A percentile compares a stretch with the other conserved stretches of the same genome.
Conservation (phyloP, 2,888 invertebrate species). For the Acronicta psi region DNA sequence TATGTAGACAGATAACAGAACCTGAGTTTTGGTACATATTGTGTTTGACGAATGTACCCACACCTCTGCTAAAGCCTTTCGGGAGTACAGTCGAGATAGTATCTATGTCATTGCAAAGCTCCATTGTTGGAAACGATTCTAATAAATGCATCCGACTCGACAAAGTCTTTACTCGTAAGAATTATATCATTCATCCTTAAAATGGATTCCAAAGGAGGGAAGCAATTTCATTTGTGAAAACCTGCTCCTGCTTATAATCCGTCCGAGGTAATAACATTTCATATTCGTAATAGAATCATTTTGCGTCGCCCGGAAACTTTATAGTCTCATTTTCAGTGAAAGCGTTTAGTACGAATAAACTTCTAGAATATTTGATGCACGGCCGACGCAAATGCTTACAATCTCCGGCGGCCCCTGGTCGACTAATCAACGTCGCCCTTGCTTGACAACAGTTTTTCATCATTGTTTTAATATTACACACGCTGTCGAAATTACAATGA, state of each 20-base stretch:
- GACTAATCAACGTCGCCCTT: slow-evolving; percentile 72
- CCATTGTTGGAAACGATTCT: slow-evolving; percentile 55
- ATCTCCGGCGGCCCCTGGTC: slow-evolving; percentile 78
- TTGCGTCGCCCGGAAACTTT: slow-evolving; percentile 87
- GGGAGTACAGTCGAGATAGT: too few relatives aligned
- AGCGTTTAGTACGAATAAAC: slow-evolving; percentile 88
- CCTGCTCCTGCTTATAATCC: slow-evolving; percentile 89
- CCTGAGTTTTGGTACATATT: too few relatives aligned
- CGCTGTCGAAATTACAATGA: slow-evolving; percentile 38
- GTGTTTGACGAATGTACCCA: too few relatives aligned
- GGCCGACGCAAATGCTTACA: slow-evolving; percentile 73
- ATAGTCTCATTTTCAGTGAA: slow-evolving; percentile 89
- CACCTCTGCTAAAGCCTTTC: too few relatives aligned
- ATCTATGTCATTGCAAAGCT: slow-evolving; percentile 2
- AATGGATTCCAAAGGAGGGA: slow-evolving; percentile 88
- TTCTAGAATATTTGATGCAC: slow-evolving; percentile 87
- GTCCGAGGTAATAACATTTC: slow-evolving; percentile 89
- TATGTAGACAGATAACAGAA: too few relatives aligned
- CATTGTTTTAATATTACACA: slow-evolving; percentile 64
- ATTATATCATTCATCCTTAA: slow-evolving; percentile 88
- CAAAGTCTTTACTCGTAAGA: slow-evolving; percentile 86
- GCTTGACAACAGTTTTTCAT: slow-evolving; percentile 66
- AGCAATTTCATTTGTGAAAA: slow-evolving; percentile 89
- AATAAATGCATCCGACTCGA: slow-evolving; percentile 78
- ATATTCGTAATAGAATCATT: slow-evolving; percentile 89